phyloP scores from a whole-genome alignment of 2,888 invertebrate species.

The Acrobasis suavella region DNA sequence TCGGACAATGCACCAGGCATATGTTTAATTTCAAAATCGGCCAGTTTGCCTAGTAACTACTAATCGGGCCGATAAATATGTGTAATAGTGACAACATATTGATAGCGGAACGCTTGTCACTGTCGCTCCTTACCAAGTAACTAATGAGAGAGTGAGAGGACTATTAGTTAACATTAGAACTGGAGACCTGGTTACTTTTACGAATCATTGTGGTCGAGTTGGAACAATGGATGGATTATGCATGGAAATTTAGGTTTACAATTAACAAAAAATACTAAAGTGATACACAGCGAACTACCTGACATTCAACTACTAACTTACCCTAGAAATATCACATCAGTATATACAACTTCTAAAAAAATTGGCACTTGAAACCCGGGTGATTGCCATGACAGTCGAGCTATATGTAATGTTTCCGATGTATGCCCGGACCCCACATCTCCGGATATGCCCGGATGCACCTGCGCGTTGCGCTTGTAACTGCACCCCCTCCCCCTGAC shows the following conservation, averaged over 20 bases:
- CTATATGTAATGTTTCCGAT: neutral
- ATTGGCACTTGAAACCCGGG: neutral
- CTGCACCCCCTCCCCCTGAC: constrained; percentile 39
- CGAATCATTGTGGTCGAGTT: constrained; percentile 6
- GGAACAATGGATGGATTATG: neutral
- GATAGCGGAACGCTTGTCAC: constrained; percentile 9
- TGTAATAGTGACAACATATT: constrained; percentile 15
- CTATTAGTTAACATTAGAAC: constrained; percentile 11
- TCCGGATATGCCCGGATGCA: constrained; percentile 57
- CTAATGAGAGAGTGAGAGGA: constrained; percentile 7
- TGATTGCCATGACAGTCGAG: neutral
- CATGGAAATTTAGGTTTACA: neutral
- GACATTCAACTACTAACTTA: constrained; percentile 11
- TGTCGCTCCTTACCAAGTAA: neutral
- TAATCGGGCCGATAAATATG: constrained; percentile 3
- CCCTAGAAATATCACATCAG: constrained; percentile 4
- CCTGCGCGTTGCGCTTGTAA: constrained; percentile 65
- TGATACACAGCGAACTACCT: neutral
- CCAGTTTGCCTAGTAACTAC: constrained; percentile 14
- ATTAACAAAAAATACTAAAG: neutral
- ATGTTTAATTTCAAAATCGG: constrained; percentile 33
- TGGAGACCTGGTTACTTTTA: constrained; percentile 10
- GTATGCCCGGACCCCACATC: constrained; percentile 28
- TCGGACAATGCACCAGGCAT: constrained; percentile 30
- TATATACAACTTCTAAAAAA: neutral